Conservation (phyloP, 2,888 invertebrate species). For the Monoplex corrugatus region DNA sequence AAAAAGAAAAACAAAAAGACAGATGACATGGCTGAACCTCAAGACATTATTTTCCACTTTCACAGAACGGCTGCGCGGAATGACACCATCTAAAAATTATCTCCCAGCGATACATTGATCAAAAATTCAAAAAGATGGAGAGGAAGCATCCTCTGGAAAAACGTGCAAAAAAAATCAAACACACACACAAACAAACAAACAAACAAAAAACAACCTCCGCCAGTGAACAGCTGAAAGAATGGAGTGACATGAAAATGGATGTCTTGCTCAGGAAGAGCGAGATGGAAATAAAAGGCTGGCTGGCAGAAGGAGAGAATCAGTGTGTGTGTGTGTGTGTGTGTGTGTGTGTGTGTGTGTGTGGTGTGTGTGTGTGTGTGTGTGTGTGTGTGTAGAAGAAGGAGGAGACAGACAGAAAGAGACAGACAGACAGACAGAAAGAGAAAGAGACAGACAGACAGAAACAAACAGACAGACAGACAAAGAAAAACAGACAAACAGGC, state of each 20-base stretch:
- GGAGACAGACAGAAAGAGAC: no score
- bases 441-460: no score
- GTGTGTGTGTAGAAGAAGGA: no score
- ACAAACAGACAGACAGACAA: no score
- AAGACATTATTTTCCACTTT: not conserved
- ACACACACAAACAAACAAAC: not conserved
- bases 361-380: no score
- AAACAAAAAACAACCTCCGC: no score
- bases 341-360: no score
- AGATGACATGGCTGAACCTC: not conserved
- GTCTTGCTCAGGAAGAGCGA: not conserved
- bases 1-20: not conserved
- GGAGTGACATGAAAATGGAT: slow-evolving; percentile 2
- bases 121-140: not conserved
- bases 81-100: no score
- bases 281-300: no score
- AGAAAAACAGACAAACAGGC: no score
- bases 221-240: slow-evolving; percentile 9
- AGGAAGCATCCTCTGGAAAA: not conserved
- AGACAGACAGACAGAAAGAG: no score
- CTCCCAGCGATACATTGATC: not conserved
- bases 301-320: not conserved
- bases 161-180: not conserved
- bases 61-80: not conserved
- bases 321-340: no score